Evolutionary conservation across 2,113 vertebrate genomes (phyloP), one percentile per base, ranked within the genome.

Genomic region (Crotalus tigris): DNA sequence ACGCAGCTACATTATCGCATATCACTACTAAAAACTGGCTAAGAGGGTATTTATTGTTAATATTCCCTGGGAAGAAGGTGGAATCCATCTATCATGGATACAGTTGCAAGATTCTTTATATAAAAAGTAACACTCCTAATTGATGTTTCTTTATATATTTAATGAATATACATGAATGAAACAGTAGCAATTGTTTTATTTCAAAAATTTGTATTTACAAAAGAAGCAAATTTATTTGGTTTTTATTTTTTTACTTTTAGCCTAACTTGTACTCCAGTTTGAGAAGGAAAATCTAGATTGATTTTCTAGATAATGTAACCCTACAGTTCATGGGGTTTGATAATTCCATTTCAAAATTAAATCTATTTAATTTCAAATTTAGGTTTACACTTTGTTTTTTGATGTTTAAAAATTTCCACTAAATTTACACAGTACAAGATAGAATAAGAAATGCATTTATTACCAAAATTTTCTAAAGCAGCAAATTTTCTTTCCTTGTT

Each of bases 401-500:
- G 5, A 61, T 26, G 61, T 39, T 17, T 91, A 94, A 92, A 46
- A 59, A 93, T 57, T 87, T 91, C 87, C 88, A 81, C 91, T 53
- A 92, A 57, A 89, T 23, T 90, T 15, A 90, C 57, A 15, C 17
- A 92, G 93, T 21, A 44, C 53, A 15, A 5, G 9, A 93, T 94
- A 93, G 6, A 85, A n/a, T 85, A 92, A 88, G 87, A 94, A 87
- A 53, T 2, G 57, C 5, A 58, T 21, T 23, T 21, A 58, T 58
- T 58, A 0, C 90, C 94, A 90, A 61, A 95, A 94, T 94, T 90
- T 46, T 89, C 64, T 88, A 61, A 33, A 87, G 95, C 96, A 97
- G 96, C 91, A 94, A 96, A 94, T 94, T 59, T 93, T 93, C 96
- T 95, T 95, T 94, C 87, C 57, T 58, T 58, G 5, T 33, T 5